Evolutionary conservation across 2,113 vertebrate species (phyloP).

Genomic region (Petrocephalus microphthalmus): DNA sequence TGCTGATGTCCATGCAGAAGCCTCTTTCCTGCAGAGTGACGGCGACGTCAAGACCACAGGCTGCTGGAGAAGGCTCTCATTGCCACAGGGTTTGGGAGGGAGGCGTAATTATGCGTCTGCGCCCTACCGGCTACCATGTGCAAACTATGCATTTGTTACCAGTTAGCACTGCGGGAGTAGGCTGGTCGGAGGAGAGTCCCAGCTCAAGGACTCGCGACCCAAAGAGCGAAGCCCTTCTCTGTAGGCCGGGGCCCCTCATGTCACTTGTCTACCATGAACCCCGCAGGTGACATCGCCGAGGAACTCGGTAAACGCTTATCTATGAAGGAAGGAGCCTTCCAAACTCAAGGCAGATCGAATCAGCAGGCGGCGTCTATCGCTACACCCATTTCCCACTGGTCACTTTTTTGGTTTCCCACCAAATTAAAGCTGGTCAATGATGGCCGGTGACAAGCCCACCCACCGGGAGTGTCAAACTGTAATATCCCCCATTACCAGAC

Average conservation of each 20-base stretch:
- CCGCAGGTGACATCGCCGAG: neutral
- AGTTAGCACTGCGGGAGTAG: neutral
- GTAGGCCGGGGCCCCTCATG: neutral
- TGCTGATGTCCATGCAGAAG: conserved; percentile 41
- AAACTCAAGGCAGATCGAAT: neutral
- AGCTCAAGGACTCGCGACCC: neutral
- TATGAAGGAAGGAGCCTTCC: neutral
- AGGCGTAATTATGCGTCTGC: neutral
- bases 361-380: neutral
- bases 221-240: neutral
- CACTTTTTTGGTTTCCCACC: neutral
- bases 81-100: neutral
- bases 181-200: neutral
- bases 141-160: neutral
- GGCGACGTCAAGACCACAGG: conserved; percentile 18
- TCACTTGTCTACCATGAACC: neutral
- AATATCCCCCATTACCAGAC: neutral
- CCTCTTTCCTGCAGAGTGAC: conserved; percentile 60
- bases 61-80: conserved; percentile 12
- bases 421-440: neutral
- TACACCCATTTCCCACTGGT: neutral
- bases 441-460: neutral
- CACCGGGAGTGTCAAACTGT: neutral
- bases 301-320: neutral
- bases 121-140: neutral